phyloP scores from a whole-genome alignment of 2,113 vertebrate genomes.

The Muscicapa adusta region DNA sequence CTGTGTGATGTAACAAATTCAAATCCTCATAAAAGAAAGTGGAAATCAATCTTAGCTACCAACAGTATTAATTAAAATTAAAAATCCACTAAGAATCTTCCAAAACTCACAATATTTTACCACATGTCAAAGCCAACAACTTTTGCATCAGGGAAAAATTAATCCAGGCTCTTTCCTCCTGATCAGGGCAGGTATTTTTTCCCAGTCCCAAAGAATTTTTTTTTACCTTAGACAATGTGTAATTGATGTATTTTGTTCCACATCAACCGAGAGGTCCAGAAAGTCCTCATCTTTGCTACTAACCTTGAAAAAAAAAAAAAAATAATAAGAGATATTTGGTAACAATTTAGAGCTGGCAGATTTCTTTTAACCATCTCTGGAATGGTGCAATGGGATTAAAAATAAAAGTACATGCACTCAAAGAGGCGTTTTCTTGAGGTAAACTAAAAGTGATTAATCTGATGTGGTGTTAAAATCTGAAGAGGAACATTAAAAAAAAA shows the following conservation, averaged over 20 bases:
- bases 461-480: background rate
- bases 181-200: background rate
- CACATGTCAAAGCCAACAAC: background rate
- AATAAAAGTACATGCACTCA: background rate
- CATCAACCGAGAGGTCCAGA: slow-evolving; percentile 89
- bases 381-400: background rate
- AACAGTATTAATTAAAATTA: background rate
- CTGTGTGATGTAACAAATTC: background rate
- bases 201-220: background rate
- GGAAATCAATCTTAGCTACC: background rate
- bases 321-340: background rate
- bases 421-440: background rate
- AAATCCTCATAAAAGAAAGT: background rate
- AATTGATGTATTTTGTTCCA: slow-evolving; percentile 95
- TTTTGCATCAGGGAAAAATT: background rate
- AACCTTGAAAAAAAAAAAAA: slow-evolving; percentile 73
- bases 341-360: background rate
- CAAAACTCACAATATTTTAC: background rate
- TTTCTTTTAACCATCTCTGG: background rate
- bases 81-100: background rate
- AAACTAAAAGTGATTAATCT: background rate
- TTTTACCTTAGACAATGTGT: slow-evolving; percentile 89
- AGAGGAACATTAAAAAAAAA: background rate
- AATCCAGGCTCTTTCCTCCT: background rate
- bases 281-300: slow-evolving; percentile 96